Percentiles rank a stretch among this genome's conserved stretches.
Conservation (phyloP, 37 sponge, comb jelly and placozoan species). For the Eunapius fragilis region DNA sequence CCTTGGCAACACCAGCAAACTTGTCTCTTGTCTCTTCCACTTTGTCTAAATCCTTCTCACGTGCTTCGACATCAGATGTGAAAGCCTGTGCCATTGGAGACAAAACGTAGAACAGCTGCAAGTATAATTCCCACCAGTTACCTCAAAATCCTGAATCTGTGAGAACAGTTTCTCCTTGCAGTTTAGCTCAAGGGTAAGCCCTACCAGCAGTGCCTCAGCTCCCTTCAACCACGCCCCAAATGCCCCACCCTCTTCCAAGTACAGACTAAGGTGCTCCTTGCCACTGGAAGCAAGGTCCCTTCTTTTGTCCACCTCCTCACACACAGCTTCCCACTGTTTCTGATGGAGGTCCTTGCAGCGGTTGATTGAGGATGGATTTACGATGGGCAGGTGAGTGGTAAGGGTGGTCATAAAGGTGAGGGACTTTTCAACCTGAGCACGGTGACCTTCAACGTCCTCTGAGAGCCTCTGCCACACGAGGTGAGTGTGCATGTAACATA, state of each 20-base stretch:
- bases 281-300: conserved; percentile 23
- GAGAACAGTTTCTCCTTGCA: conserved; percentile 28
- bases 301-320: conserved; percentile 45
- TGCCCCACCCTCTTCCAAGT: conserved; percentile 8
- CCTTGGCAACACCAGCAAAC: conserved; percentile 54
- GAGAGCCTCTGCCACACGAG: background rate
- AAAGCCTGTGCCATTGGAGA: conserved; percentile 2
- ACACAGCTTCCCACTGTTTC: conserved; percentile 43
- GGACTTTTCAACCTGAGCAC: conserved; percentile 35
- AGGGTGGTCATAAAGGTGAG: conserved; percentile 26
- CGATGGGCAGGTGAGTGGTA: conserved; percentile 16
- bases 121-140: no score
- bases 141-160: conserved; percentile 5
- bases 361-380: conserved; percentile 31
- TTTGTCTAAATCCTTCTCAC: conserved; percentile 28
- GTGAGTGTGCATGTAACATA: background rate
- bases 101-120: no score
- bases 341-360: conserved; percentile 16
- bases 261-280: conserved; percentile 19
- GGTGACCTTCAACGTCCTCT: conserved; percentile 21
- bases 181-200: conserved; percentile 10
- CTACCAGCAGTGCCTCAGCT: conserved; percentile 23
- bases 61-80: conserved; percentile 34
- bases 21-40: conserved; percentile 31
- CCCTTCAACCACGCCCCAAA: conserved; percentile 46